phyloP scores from a whole-genome alignment of 2,113 vertebrate species.

The Vulpes lagopus region DNA sequence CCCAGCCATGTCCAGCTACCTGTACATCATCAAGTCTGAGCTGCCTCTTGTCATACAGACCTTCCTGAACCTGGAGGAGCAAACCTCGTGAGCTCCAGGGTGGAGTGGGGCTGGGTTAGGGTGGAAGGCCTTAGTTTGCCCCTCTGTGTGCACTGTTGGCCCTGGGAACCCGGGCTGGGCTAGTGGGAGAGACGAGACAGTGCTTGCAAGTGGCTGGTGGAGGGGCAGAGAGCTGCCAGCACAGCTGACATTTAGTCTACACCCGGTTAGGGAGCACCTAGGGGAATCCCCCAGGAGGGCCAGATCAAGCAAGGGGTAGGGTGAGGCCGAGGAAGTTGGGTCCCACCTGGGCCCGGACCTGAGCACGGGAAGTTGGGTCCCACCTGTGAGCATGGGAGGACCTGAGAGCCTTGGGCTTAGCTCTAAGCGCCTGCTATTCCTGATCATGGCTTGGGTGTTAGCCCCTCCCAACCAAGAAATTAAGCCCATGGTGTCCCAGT shows the following conservation, averaged over 20 bases:
- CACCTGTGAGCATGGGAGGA: neutral
- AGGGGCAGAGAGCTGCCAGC: neutral
- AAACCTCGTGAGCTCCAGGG: conserved; percentile 89
- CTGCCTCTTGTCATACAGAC: conserved; percentile 98
- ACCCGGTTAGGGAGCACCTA: neutral
- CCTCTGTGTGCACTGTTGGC: too few relatives aligned
- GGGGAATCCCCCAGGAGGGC: neutral
- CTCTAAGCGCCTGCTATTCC: conserved; percentile 78
- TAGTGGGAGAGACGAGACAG: neutral
- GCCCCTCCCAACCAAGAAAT: neutral
- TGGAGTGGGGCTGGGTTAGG: neutral
- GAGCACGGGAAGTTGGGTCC: neutral
- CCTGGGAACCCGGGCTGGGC: neutral
- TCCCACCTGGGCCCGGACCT: neutral
- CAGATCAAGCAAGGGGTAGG: neutral
- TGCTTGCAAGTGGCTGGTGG: neutral
- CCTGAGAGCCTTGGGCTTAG: conserved; percentile 57
- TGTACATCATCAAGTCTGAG: conserved; percentile 98
- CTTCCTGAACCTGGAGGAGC: conserved; percentile 92
- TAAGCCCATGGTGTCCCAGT: conserved; percentile 67
- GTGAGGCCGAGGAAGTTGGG: neutral
- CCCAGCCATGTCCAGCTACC: conserved; percentile 99
- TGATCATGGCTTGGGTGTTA: conserved; percentile 37
- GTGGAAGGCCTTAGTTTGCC: neutral
- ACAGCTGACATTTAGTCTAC: neutral